Evolutionary conservation across 2,888 invertebrate species (phyloP).

Genomic region (Drosophila affinis): DNA sequence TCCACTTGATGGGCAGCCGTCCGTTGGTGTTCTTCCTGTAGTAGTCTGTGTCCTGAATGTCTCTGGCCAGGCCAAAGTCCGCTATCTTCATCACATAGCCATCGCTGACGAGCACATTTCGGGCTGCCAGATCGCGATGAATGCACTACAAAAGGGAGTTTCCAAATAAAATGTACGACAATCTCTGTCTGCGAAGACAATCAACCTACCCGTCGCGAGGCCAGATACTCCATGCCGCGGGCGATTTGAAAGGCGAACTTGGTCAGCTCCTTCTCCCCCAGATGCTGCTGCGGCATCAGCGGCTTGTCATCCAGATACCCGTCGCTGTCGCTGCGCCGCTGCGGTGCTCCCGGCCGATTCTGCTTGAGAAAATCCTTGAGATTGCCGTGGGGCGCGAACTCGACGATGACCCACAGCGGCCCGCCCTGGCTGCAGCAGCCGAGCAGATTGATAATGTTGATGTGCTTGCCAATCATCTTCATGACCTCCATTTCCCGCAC

Average conservation of each 20-base stretch:
- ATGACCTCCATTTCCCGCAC: conserved; percentile 99
- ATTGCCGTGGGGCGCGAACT: conserved; percentile 96
- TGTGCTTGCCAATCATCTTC: conserved; percentile 99
- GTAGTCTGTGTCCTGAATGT: conserved; percentile 97
- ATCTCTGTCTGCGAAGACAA: background rate
- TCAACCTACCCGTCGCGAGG: conserved; percentile 89
- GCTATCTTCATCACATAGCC: conserved; percentile 98
- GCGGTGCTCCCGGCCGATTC: conserved; percentile 85
- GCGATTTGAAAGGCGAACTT: conserved; percentile 99
- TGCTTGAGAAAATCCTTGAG: conserved; percentile 95
- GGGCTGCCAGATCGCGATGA: conserved; percentile 98
- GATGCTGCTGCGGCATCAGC: conserved; percentile 42
- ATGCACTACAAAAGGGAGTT: conserved; percentile 89
- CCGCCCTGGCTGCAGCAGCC: conserved; percentile 98
- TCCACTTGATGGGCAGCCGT: conserved; percentile 98
- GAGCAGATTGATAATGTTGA: conserved; percentile 97
- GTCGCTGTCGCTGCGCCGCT: conserved; percentile 72
- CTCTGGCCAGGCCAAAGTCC: conserved; percentile 98
- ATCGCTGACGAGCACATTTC: conserved; percentile 97
- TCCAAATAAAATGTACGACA: conserved; percentile 41
- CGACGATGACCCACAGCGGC: conserved; percentile 93
- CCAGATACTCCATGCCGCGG: conserved; percentile 98
- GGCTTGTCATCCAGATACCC: conserved; percentile 71
- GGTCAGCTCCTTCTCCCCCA: conserved; percentile 96
- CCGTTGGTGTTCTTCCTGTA: conserved; percentile 98